phyloP scores from a whole-genome alignment of 2,113 vertebrate species.

The Scartelaos histophorus region DNA sequence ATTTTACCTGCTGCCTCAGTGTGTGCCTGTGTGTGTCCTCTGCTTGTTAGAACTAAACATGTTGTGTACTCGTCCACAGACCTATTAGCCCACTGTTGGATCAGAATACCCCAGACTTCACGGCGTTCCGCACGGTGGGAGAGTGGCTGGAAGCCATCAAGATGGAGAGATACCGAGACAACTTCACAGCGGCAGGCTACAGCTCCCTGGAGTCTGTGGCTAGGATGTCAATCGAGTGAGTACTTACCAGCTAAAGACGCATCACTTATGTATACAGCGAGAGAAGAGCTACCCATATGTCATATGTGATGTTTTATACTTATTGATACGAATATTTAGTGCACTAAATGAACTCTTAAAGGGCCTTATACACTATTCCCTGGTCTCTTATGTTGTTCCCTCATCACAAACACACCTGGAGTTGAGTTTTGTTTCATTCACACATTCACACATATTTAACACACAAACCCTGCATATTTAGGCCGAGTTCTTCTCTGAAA shows the following conservation, averaged over 20 bases:
- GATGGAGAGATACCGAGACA: conserved; percentile 98
- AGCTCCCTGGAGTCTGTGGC: conserved; percentile 96
- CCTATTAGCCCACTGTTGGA: conserved; percentile 97
- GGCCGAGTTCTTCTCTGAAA: too few relatives aligned
- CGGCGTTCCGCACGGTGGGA: conserved; percentile 93
- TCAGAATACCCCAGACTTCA: conserved; percentile 96
- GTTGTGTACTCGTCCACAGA: conserved; percentile 76
- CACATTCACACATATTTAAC: too few relatives aligned
- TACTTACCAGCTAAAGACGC: conserved; percentile 35
- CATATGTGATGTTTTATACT: not conserved
- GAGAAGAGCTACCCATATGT: conserved; percentile 5
- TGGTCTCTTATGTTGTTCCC: not conserved
- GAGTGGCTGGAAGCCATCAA: conserved; percentile 99
- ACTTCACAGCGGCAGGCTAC: conserved; percentile 98
- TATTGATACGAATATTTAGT: too few relatives aligned
- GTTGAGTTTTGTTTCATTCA: too few relatives aligned
- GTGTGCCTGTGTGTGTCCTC: conserved; percentile 49
- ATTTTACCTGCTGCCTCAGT: conserved; percentile 8
- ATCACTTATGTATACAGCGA: conserved; percentile 22
- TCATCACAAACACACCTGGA: too few relatives aligned
- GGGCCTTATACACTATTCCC: not conserved
- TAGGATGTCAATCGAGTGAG: conserved; percentile 99
- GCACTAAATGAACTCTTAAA: too few relatives aligned
- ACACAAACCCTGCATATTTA: too few relatives aligned
- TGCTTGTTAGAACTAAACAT: conserved; percentile 65